Conservation (phyloP, 2,888 invertebrate genomes). For the Orthosia incerta region DNA sequence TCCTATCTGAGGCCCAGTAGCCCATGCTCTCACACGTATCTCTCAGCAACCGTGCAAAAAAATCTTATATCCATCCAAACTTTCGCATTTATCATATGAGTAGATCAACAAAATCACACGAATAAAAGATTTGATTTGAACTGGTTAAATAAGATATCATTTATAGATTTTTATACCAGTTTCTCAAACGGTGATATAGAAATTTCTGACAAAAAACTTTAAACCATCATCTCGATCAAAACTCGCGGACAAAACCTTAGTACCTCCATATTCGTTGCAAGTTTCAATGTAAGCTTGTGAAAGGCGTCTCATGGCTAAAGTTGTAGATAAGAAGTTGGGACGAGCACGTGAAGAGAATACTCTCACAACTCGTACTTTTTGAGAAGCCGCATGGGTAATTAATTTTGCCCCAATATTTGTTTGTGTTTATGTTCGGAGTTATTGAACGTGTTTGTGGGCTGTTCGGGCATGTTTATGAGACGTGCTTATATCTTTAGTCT, state of each 20-base stretch:
- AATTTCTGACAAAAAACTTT: no score
- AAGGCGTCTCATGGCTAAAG: constrained; percentile 52
- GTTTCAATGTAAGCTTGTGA: constrained; percentile 60
- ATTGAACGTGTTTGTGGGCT: constrained; percentile 11
- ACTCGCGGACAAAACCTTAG: constrained; percentile 13
- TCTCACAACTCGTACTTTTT: constrained; percentile 40
- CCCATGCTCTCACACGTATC: no score
- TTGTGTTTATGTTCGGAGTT: constrained; percentile 31
- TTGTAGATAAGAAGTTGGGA: constrained; percentile 65
- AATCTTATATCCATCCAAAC: no score
- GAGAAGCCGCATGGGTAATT: constrained; percentile 52
- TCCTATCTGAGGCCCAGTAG: no score
- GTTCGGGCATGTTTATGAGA: constrained; percentile 17
- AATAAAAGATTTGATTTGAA: no score
- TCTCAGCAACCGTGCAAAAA: no score
- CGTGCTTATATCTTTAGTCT: constrained; percentile 14
- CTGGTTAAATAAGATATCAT: no score
- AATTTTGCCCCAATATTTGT: constrained; percentile 52
- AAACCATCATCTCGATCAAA: constrained; percentile 7
- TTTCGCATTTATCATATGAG: no score
- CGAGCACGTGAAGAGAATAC: constrained; percentile 62
- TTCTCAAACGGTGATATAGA: no score
- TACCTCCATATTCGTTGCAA: constrained; percentile 33
- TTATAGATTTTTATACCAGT: no score
- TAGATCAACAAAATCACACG: no score